Base-by-base conservation (phyloP, 2,888 invertebrate species). In the Metalampra italica region DNA sequence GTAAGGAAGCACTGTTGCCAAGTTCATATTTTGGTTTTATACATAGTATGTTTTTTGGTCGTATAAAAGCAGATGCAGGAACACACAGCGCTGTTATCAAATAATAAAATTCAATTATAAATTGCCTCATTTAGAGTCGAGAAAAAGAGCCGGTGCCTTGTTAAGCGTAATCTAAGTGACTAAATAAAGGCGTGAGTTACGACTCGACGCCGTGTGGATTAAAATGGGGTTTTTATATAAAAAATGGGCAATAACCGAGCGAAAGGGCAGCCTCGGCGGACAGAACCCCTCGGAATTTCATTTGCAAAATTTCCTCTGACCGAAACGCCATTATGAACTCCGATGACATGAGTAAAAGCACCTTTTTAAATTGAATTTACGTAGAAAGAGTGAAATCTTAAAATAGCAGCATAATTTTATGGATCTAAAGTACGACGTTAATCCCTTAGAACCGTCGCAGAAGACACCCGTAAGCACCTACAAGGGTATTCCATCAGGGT, bases 101-200 rank as follows among this genome's bases (percentile, higher is more conserved):
- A 41, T 46, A 38, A 44, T 44, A 47, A 46, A 51, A 51, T 54
- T 51, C 52, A 54, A 55, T 55, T 53, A 50, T 54, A 44, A 51
- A 51, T 42, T 15, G 48, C 52, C 52, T 46, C 46, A 52, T 47
- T 49, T 60, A 56, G 57, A 59, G 60, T 57, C 54, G 59, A 60
- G 62, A 57, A 61, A 64, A 72, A 55, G 57, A 59, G 59, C 67
- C 66, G 68, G 66, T 59, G 68, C 64, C 61, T 68, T 65, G 73
- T 75, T 70, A 66, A 62, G 62, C 59, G 62, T 78, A 78, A 79
- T 80, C 75, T 78, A 51, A 75, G 78, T 66, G 70, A 69, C 73
- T 75, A 75, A 80, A 83, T 76, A 82, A 80, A 77, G 74, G 72
- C 65, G 63, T 73, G 77, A 81, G 68, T 79, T 78, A 79, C 68